These are phyloP conservation scores for Diorhabda sublineata DNA, from an alignment of 1,140 invertebrate species.

Conservation along the genomic window DNA sequence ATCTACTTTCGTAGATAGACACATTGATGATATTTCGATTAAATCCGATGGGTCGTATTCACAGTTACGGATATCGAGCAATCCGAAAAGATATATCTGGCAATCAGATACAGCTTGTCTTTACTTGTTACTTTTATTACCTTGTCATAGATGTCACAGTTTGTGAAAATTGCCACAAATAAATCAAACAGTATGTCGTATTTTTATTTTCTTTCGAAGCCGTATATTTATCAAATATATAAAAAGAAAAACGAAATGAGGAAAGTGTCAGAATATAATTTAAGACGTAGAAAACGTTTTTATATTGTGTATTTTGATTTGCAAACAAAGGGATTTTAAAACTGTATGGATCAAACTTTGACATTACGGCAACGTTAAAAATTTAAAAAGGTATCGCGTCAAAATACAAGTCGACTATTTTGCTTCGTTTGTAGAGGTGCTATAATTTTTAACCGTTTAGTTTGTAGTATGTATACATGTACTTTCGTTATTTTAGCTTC, in stretches of 20 bases:
- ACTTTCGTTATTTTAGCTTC: too few species aligned
- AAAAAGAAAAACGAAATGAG: background rate
- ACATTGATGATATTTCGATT: too few species aligned
- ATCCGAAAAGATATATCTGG: background rate
- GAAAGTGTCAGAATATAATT: background rate
- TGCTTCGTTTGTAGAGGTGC: too few species aligned
- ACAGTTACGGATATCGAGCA: background rate
- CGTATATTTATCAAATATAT: background rate
- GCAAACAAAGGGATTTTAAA: background rate
- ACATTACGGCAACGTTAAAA: background rate
- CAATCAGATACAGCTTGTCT: constrained; percentile 2
- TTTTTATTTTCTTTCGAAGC: background rate
- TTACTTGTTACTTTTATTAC: constrained; percentile 3
- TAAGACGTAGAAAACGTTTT: background rate
- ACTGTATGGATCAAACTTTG: background rate
- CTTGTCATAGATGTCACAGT: constrained; percentile 2
- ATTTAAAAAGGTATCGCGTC: too few species aligned
- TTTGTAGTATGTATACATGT: too few species aligned
- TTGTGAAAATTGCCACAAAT: background rate
- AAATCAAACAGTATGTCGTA: background rate
- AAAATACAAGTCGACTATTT: too few species aligned
- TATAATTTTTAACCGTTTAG: too few species aligned
- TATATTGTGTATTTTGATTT: background rate
- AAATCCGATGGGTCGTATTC: background rate
- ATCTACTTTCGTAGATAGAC: too few species aligned